Evolutionary conservation across 2,888 invertebrate genomes (phyloP).

Genomic region (Hydroisotoma schaefferi): DNA sequence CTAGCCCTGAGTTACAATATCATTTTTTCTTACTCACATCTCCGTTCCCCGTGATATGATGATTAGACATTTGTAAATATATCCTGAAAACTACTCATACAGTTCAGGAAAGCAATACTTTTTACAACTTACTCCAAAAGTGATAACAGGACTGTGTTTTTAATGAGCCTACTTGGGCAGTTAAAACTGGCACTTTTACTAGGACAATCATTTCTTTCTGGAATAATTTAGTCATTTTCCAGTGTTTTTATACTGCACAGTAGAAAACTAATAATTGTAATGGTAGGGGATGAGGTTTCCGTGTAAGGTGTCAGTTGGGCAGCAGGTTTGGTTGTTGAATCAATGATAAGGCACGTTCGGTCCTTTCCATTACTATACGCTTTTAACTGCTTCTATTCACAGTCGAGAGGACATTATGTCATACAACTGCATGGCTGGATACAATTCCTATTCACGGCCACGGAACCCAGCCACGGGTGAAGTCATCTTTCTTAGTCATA

Average conservation of each 20-base stretch:
- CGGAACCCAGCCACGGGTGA: background rate
- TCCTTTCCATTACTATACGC: background rate
- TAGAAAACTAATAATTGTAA: background rate
- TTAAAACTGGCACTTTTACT: too few relatives aligned
- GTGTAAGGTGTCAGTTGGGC: conserved; percentile 14
- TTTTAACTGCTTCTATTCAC: background rate
- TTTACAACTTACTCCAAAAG: conserved; percentile 9
- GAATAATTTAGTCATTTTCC: background rate
- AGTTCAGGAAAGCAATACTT: conserved; percentile 8
- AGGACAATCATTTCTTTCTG: background rate
- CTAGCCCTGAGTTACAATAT: background rate
- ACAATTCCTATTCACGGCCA: background rate
- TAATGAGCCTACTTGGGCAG: too few relatives aligned
- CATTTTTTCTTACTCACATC: background rate
- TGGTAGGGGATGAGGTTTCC: background rate
- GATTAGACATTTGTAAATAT: background rate
- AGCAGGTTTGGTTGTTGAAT: conserved; percentile 14
- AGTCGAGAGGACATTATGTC: conserved; percentile 11
- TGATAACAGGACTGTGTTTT: conserved; percentile 4
- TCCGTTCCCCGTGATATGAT: background rate
- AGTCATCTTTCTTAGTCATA: background rate
- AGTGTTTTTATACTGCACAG: background rate
- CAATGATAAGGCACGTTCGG: conserved; percentile 17
- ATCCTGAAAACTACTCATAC: too few relatives aligned
- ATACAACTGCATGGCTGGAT: background rate